A percentile compares a stretch with the other conserved stretches of the same genome.
phyloP scores from a whole-genome alignment of 2,113 vertebrate species.

The Pluvianellus socialis region DNA sequence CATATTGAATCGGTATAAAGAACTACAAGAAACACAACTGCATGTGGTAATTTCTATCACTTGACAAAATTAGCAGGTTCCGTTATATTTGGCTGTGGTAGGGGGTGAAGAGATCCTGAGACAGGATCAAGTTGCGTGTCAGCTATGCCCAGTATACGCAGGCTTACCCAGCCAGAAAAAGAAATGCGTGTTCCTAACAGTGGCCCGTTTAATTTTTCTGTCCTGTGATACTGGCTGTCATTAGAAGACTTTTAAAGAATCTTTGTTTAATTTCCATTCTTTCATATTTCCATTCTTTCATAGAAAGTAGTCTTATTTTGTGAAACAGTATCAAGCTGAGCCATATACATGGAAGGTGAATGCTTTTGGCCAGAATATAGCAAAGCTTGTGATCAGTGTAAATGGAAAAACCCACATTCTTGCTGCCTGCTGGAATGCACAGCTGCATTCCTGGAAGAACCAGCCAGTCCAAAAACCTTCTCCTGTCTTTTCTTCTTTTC shows the following conservation, averaged over 20 bases:
- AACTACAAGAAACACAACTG: not conserved
- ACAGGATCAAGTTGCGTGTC: not conserved
- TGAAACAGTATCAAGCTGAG: not conserved
- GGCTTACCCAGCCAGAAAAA: not conserved
- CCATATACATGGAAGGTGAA: not conserved
- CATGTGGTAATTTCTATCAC: not conserved
- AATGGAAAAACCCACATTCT: slow-evolving; percentile 61
- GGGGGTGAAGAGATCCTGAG: not conserved
- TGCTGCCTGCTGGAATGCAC: slow-evolving; percentile 49
- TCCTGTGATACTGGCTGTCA: not conserved
- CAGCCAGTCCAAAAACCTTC: not conserved
- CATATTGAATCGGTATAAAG: not conserved
- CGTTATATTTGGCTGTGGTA: not conserved
- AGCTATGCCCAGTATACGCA: not conserved
- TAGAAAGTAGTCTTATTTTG: not conserved
- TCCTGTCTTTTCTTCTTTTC: not conserved
- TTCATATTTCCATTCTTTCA: not conserved
- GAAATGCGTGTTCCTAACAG: not conserved
- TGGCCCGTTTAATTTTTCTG: not conserved
- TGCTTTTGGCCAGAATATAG: not conserved
- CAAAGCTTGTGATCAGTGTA: not conserved
- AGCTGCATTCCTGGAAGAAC: slow-evolving; percentile 34
- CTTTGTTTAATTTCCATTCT: not conserved
- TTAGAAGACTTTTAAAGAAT: not conserved
- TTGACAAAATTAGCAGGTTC: not conserved